Percentiles rank a stretch among this genome's conserved stretches.
phyloP scores from a whole-genome alignment of 2,113 vertebrate species.

The Engystomops pustulosus region DNA sequence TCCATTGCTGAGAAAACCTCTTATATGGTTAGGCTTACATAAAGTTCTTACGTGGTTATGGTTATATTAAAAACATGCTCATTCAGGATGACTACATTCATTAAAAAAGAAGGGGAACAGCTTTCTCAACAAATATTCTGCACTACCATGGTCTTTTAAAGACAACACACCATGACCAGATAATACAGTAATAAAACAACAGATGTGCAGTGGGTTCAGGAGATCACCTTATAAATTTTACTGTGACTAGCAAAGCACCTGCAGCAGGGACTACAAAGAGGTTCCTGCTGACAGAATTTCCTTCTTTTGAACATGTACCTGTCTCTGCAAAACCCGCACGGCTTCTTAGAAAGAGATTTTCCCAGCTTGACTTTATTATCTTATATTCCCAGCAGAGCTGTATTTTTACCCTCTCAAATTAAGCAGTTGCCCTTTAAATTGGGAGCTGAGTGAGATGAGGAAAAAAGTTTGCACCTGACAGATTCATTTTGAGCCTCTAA shows the following conservation, averaged over 20 bases:
- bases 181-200: slow-evolving; percentile 65
- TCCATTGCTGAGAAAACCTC: background rate
- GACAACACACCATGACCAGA: slow-evolving; percentile 35
- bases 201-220: slow-evolving; percentile 76
- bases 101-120: slow-evolving; percentile 13
- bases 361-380: slow-evolving; percentile 66
- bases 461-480: slow-evolving; percentile 52
- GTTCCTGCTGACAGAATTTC: slow-evolving; percentile 75
- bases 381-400: slow-evolving; percentile 62
- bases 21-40: background rate
- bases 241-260: slow-evolving; percentile 82
- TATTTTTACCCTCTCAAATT: slow-evolving; percentile 67
- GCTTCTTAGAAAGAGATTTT: slow-evolving; percentile 78
- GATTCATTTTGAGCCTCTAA: slow-evolving; percentile 59
- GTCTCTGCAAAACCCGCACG: slow-evolving; percentile 72
- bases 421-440: slow-evolving; percentile 62
- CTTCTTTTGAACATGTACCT: slow-evolving; percentile 68
- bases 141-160: slow-evolving; percentile 31
- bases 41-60: background rate
- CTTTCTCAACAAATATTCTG: slow-evolving; percentile 26
- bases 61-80: slow-evolving; percentile 18
- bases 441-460: slow-evolving; percentile 31
- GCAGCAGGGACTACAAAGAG: slow-evolving; percentile 82
- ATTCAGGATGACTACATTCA: slow-evolving; percentile 9
- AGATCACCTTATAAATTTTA: slow-evolving; percentile 74